Percentiles rank a stretch among this genome's conserved stretches.
Conservation (phyloP, 2,888 invertebrate species). For the Zygogramma bicolorata region DNA sequence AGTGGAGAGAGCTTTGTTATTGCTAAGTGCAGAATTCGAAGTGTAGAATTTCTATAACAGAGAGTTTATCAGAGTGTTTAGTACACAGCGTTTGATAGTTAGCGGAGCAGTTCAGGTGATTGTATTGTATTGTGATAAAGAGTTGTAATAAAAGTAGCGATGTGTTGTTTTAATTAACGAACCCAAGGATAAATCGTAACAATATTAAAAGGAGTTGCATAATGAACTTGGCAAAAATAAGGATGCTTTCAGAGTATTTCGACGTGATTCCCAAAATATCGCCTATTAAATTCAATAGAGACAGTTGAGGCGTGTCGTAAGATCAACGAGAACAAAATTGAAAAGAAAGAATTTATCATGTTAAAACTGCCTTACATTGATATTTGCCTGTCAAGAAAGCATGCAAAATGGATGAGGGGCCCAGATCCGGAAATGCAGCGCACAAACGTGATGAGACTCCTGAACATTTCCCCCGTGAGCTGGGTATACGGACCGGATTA, state of each 20-base stretch:
- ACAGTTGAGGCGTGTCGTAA: background rate
- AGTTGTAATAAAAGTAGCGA: too few relatives aligned
- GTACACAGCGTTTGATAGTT: too few relatives aligned
- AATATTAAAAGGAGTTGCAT: too few relatives aligned
- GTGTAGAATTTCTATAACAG: too few relatives aligned
- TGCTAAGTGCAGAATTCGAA: too few relatives aligned
- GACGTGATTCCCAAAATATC: background rate
- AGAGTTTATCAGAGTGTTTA: too few relatives aligned
- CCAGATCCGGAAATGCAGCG: slow-evolving; percentile 41
- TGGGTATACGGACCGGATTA: slow-evolving; percentile 40
- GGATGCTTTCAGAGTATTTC: background rate
- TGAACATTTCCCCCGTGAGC: slow-evolving; percentile 56
- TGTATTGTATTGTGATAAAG: too few relatives aligned
- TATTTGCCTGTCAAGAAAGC: slow-evolving; percentile 19
- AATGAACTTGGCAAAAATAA: too few relatives aligned
- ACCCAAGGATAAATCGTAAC: too few relatives aligned
- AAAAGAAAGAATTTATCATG: background rate
- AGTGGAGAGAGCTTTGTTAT: too few relatives aligned
- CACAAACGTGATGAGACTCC: slow-evolving; percentile 57
- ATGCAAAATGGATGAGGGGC: slow-evolving; percentile 18
- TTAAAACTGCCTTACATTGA: background rate
- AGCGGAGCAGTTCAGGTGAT: too few relatives aligned
- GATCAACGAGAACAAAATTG: background rate
- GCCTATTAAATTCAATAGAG: background rate
- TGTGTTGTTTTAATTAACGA: too few relatives aligned